phyloP scores from a whole-genome alignment of 2,888 invertebrate genomes.

The Drosophila leonis region DNA sequence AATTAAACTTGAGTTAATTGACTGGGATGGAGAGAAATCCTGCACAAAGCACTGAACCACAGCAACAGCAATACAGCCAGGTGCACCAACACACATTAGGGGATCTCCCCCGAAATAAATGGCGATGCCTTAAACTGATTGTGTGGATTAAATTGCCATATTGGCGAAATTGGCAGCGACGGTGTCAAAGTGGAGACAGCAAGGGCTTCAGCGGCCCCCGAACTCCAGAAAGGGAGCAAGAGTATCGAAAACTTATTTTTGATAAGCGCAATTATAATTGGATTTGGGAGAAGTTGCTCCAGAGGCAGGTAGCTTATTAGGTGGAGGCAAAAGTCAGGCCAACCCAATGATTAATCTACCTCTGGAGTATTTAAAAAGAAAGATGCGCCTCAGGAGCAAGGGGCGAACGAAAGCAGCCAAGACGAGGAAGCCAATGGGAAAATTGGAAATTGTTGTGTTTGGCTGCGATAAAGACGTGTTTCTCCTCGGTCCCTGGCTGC shows the following conservation, averaged over 20 bases:
- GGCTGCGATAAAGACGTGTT: slow-evolving; percentile 74
- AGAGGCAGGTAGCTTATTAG: slow-evolving; percentile 52
- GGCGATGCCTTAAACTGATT: slow-evolving; percentile 80
- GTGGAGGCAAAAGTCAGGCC: slow-evolving; percentile 37
- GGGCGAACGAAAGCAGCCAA: background rate
- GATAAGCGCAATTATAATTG: slow-evolving; percentile 82
- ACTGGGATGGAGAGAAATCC: slow-evolving; percentile 59
- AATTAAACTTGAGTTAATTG: slow-evolving; percentile 79
- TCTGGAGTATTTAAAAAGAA: slow-evolving; percentile 78
- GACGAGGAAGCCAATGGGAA: slow-evolving; percentile 43
- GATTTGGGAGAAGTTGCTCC: slow-evolving; percentile 72
- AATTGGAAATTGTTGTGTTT: slow-evolving; percentile 73
- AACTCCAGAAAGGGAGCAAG: slow-evolving; percentile 50
- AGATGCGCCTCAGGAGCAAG: slow-evolving; percentile 33
- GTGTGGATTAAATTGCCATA: slow-evolving; percentile 81
- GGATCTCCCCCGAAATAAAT: slow-evolving; percentile 65
- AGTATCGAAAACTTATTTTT: slow-evolving; percentile 80
- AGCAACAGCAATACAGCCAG: slow-evolving; percentile 34
- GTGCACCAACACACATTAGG: slow-evolving; percentile 18
- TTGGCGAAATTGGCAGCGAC: slow-evolving; percentile 78
- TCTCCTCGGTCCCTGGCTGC: slow-evolving; percentile 12
- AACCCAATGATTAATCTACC: slow-evolving; percentile 76
- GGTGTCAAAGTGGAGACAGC: slow-evolving; percentile 42
- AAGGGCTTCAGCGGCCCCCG: slow-evolving; percentile 24
- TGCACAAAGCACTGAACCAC: slow-evolving; percentile 46